A percentile compares a stretch with the other conserved stretches of the same genome.
Conservation (phyloP, 2,888 invertebrate species). For the Leucozona laternaria region DNA sequence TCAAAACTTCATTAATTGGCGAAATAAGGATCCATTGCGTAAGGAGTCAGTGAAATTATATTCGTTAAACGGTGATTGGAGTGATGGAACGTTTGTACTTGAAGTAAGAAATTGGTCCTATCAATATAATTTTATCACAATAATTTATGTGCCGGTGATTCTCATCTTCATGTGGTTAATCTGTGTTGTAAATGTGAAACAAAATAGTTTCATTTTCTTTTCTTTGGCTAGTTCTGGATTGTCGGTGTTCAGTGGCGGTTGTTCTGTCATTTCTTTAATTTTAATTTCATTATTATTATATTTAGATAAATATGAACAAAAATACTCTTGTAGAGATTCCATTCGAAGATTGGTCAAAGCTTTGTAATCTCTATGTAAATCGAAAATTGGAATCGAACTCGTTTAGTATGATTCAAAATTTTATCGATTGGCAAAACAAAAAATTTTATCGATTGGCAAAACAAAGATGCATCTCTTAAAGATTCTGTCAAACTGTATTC, state of each 20-base stretch:
- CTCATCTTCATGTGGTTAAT: no score
- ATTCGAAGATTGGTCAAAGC: constrained; percentile 68
- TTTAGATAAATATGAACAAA: constrained; percentile 19
- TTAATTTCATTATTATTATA: background rate
- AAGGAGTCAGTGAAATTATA: constrained; percentile 63
- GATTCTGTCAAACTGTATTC: constrained; percentile 75
- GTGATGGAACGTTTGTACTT: constrained; percentile 81
- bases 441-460: constrained; percentile 54
- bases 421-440: constrained; percentile 46
- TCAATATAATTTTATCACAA: no score
- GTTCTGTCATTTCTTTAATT: background rate
- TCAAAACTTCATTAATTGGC: constrained; percentile 67
- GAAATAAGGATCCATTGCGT: constrained; percentile 30
- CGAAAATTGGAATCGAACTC: constrained; percentile 72
- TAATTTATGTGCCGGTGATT: no score
- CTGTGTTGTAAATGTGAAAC: no score
- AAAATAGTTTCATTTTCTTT: no score
- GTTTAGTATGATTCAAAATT: constrained; percentile 77
- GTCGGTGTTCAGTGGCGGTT: background rate
- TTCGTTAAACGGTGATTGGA: constrained; percentile 81
- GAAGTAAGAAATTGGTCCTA: no score
- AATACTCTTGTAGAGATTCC: constrained; percentile 73
- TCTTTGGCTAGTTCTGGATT: background rate
- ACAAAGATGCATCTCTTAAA: constrained; percentile 29
- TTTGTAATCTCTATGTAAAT: constrained; percentile 76